Conservation (phyloP, 1,140 invertebrate genomes). For the Thalassaphorura encarpata region DNA sequence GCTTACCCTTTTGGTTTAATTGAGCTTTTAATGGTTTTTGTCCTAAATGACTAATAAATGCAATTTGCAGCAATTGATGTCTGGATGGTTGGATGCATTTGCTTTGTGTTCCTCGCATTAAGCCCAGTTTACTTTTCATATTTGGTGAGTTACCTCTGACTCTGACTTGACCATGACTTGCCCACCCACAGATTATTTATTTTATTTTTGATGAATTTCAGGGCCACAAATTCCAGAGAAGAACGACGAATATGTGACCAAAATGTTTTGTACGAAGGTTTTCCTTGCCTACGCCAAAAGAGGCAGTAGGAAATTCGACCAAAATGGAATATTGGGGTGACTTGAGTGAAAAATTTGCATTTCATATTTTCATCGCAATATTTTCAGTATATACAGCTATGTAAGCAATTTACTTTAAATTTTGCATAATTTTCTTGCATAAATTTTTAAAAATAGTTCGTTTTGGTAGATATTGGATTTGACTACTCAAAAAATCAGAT, state of each 20-base stretch:
- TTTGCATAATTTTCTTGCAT: not conserved
- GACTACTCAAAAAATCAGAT: constrained; percentile 4
- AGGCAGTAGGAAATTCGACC: not conserved
- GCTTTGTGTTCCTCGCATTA: not conserved
- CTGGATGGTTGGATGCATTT: constrained; percentile 11
- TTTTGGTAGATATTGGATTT: constrained; percentile 18
- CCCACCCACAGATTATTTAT: too few relatives aligned
- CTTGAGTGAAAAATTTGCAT: not conserved
- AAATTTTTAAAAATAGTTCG: constrained; percentile 10
- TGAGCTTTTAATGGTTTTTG: too few relatives aligned
- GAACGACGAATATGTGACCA: not conserved
- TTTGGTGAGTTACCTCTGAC: not conserved
- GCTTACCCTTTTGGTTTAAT: too few relatives aligned
- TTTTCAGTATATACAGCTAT: not conserved
- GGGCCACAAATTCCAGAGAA: not conserved
- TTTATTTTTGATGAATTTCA: not conserved
- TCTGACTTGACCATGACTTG: too few relatives aligned
- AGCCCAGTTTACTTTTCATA: not conserved
- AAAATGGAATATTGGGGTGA: not conserved
- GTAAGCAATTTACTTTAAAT: not conserved
- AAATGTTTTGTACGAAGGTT: not conserved
- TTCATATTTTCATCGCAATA: constrained; percentile 1
- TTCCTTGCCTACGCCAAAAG: not conserved
- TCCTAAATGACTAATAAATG: too few relatives aligned
- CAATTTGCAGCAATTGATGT: constrained; percentile 11